These are phyloP conservation scores for Rosalia funebris DNA, from an alignment of 2,888 invertebrate genomes.

Conservation along the genomic window DNA sequence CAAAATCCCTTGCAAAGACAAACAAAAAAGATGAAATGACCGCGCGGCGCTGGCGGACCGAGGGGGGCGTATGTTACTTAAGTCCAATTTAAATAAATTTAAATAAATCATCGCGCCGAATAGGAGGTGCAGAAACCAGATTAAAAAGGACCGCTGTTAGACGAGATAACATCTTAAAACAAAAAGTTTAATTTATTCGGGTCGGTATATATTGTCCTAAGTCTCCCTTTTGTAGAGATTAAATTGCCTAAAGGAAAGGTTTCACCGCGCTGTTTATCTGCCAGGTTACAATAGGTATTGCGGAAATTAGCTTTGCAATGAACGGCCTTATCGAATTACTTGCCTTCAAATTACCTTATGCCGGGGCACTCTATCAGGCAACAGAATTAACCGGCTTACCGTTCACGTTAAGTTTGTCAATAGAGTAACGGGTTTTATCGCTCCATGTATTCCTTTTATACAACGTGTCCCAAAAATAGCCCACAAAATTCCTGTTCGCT, in stretches of 20 bases:
- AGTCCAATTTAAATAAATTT: conserved; percentile 40
- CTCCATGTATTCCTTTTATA: no score
- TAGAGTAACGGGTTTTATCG: no score
- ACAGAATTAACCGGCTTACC: no score
- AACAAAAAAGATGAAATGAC: conserved; percentile 9
- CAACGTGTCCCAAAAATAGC: no score
- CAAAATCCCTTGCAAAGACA: conserved; percentile 10
- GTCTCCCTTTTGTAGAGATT: conserved; percentile 50
- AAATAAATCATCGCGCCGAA: conserved; percentile 43
- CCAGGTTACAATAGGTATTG: conserved; percentile 48
- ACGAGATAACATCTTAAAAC: conserved; percentile 54
- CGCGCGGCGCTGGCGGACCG: background rate
- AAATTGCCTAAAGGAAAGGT: conserved; percentile 51
- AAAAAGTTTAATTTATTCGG: conserved; percentile 56
- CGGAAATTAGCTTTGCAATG: conserved; percentile 49
- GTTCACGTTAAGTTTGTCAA: no score
- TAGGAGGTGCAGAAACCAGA: conserved; percentile 47
- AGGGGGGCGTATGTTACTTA: conserved; percentile 3
- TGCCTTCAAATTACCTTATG: conserved; percentile 37
- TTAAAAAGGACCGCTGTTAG: conserved; percentile 49
- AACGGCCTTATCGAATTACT: conserved; percentile 43
- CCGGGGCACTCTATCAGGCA: no score
- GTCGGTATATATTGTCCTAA: conserved; percentile 51
- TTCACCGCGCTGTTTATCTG: conserved; percentile 52
- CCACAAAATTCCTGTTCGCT: no score